These are phyloP conservation scores for Zaprionus gabonicus DNA, from an alignment of 1,140 invertebrate genomes.

Conservation along the genomic window DNA sequence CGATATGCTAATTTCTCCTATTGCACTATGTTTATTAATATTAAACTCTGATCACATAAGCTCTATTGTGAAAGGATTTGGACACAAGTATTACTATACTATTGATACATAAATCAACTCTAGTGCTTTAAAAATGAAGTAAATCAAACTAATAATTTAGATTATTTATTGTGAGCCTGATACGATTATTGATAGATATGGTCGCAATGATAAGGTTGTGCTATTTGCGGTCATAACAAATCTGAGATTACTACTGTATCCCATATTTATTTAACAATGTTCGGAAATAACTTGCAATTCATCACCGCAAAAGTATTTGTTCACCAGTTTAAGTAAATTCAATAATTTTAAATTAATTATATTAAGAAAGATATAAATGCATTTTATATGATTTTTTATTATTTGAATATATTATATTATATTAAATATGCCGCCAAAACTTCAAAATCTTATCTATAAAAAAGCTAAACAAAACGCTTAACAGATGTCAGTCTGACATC, in stretches of 20 bases:
- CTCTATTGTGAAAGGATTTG: background rate
- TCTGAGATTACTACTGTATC: slow-evolving; percentile 42
- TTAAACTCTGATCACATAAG: background rate
- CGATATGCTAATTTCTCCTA: slow-evolving; percentile 7
- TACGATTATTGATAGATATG: slow-evolving; percentile 48
- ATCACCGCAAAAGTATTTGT: background rate
- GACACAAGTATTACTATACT: background rate
- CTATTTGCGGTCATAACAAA: slow-evolving; percentile 25
- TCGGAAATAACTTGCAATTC: background rate
- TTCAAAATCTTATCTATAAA: background rate
- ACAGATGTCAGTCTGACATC: background rate
- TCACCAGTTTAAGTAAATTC: background rate
- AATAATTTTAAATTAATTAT: background rate
- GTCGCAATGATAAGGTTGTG: slow-evolving; percentile 28
- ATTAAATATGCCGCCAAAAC: background rate
- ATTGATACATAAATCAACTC: slow-evolving; percentile 17
- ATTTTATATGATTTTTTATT: background rate
- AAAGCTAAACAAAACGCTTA: background rate
- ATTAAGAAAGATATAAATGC: background rate
- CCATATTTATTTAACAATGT: slow-evolving; percentile 25
- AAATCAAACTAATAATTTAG: slow-evolving; percentile 46
- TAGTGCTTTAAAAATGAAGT: slow-evolving; percentile 43
- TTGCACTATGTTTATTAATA: background rate
- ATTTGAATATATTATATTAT: background rate
- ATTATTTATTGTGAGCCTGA: slow-evolving; percentile 41